A percentile compares a stretch with the other conserved stretches of the same genome.
Evolutionary conservation across 2,888 invertebrate genomes (phyloP).

Genomic region (Drosophila koepferae): DNA sequence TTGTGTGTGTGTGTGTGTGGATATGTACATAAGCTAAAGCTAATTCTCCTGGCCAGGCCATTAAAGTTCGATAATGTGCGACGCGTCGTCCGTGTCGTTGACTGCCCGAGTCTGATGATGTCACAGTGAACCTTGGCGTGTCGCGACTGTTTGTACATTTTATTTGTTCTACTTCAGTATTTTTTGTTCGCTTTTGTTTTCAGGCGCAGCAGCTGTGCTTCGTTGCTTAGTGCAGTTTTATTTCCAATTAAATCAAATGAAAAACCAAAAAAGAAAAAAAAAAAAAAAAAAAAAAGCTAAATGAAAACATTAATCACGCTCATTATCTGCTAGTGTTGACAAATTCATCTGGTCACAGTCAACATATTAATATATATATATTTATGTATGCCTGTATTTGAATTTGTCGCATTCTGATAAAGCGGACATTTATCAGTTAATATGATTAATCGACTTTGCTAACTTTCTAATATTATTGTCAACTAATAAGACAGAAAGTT

Average conservation of each 20-base stretch:
- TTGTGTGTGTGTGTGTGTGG: background rate
- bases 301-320: slow-evolving; percentile 61
- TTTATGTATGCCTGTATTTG: slow-evolving; percentile 26
- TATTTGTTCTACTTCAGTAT: slow-evolving; percentile 3
- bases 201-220: slow-evolving; percentile 6
- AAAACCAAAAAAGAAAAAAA: background rate
- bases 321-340: slow-evolving; percentile 56
- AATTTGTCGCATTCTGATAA: slow-evolving; percentile 50
- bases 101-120: slow-evolving; percentile 71
- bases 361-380: slow-evolving; percentile 6
- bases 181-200: slow-evolving; percentile 16
- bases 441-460: slow-evolving; percentile 49
- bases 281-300: background rate
- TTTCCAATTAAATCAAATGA: slow-evolving; percentile 64
- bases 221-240: slow-evolving; percentile 24
- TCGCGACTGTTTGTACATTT: slow-evolving; percentile 48
- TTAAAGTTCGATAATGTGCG: slow-evolving; percentile 80
- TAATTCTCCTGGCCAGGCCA: slow-evolving; percentile 74
- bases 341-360: slow-evolving; percentile 42
- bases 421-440: slow-evolving; percentile 47
- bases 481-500: background rate
- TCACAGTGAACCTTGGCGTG: slow-evolving; percentile 72
- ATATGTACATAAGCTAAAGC: slow-evolving; percentile 59
- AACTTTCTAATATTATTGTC: slow-evolving; percentile 4
- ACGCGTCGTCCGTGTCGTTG: slow-evolving; percentile 74